These are phyloP conservation scores for Apoda limacodes DNA, from an alignment of 2,888 invertebrate species.

Conservation along the genomic window DNA sequence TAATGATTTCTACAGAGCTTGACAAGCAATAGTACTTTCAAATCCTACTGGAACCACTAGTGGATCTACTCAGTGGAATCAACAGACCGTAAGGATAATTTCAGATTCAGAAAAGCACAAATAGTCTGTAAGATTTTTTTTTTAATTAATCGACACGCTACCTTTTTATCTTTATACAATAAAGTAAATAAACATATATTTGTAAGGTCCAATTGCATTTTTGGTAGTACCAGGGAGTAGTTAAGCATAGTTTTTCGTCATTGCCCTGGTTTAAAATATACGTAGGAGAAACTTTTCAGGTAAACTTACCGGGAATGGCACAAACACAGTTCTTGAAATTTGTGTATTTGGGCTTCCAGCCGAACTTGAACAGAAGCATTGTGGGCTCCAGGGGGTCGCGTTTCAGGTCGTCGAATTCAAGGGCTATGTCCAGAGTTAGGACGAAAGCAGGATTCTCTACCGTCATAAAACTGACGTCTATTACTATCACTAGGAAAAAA, in stretches of 20 bases:
- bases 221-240: too few species aligned
- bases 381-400: conserved; percentile 38
- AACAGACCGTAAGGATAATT: too few species aligned
- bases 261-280: background rate
- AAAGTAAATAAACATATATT: too few species aligned
- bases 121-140: too few species aligned
- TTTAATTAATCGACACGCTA: too few species aligned
- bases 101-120: too few species aligned
- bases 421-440: conserved; percentile 33
- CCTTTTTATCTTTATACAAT: too few species aligned
- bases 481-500: conserved; percentile 34
- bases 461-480: conserved; percentile 32
- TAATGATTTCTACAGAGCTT: too few species aligned
- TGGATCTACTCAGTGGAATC: too few species aligned
- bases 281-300: background rate
- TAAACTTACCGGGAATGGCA: conserved; percentile 35
- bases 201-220: too few species aligned
- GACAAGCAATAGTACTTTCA: too few species aligned
- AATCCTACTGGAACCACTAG: too few species aligned
- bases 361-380: conserved; percentile 42
- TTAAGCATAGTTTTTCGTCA: background rate
- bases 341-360: conserved; percentile 28
- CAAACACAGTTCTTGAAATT: conserved; percentile 32
- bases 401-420: conserved; percentile 35
- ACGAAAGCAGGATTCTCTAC: conserved; percentile 23